Conservation (phyloP, 2,113 vertebrate genomes). For the Electrona antarctica region DNA sequence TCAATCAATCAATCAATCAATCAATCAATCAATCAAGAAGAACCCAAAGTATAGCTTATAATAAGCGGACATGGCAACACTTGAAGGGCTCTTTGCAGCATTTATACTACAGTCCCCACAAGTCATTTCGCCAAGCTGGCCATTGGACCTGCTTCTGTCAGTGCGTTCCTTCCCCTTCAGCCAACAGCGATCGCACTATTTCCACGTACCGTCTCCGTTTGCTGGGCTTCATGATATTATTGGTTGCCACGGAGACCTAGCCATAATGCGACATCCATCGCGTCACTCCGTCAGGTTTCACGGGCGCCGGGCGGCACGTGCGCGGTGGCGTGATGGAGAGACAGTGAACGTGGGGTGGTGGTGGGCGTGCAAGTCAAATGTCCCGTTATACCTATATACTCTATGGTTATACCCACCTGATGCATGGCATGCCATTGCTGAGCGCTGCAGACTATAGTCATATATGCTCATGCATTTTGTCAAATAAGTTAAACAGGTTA, state of each 20-base stretch:
- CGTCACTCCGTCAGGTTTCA: conserved; percentile 26
- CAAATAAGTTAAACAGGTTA: neutral
- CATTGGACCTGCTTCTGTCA: conserved; percentile 42
- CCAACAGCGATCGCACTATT: conserved; percentile 32
- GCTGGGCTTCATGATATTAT: conserved; percentile 22
- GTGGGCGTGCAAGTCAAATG: too few relatives aligned
- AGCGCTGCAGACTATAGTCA: too few relatives aligned
- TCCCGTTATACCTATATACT: neutral
- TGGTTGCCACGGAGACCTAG: conserved; percentile 35
- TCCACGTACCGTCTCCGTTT: conserved; percentile 5
- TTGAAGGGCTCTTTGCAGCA: neutral
- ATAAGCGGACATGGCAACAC: too few relatives aligned
- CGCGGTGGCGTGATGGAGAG: conserved; percentile 36
- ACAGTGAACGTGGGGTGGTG: neutral
- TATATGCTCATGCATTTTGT: neutral
- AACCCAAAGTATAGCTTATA: too few relatives aligned
- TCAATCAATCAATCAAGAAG: too few relatives aligned
- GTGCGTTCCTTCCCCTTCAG: conserved; percentile 50
- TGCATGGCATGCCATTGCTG: too few relatives aligned
- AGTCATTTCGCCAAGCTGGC: neutral
- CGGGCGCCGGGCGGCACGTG: conserved; percentile 44
- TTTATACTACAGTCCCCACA: conserved; percentile 63
- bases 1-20: too few relatives aligned
- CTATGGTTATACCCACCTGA: neutral
- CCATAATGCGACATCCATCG: conserved; percentile 44